phyloP scores from a whole-genome alignment of 1,140 invertebrate species.

The Drosophila ercepeae region DNA sequence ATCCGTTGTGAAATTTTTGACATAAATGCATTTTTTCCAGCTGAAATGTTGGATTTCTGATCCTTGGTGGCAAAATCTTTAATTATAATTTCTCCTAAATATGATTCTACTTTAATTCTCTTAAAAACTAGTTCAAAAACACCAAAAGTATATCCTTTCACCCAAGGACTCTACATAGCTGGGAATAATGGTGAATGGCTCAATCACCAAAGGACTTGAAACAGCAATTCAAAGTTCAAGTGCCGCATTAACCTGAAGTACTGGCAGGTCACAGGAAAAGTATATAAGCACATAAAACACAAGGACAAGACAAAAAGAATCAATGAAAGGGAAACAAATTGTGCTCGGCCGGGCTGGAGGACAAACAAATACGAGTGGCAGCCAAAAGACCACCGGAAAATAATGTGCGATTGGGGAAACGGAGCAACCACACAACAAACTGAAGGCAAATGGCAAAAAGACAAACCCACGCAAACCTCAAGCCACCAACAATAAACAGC shows the following conservation, averaged over 20 bases:
- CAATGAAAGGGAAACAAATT: constrained; percentile 58
- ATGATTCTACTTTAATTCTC: not conserved
- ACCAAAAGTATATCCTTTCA: not conserved
- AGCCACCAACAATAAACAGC: constrained; percentile 38
- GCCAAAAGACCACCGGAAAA: constrained; percentile 53
- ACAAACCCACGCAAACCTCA: constrained; percentile 43
- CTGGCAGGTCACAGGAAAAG: constrained; percentile 25
- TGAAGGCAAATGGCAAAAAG: constrained; percentile 43
- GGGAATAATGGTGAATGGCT: constrained; percentile 4
- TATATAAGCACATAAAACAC: constrained; percentile 6
- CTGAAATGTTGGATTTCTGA: too few relatives aligned
- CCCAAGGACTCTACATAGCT: not conserved
- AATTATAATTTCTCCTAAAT: not conserved
- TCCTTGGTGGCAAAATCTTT: too few relatives aligned
- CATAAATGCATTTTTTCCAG: not conserved
- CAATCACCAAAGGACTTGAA: constrained; percentile 35
- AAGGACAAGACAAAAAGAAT: constrained; percentile 28
- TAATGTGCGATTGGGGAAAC: constrained; percentile 48
- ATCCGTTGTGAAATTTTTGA: not conserved
- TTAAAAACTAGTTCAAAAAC: not conserved
- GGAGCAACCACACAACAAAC: constrained; percentile 31
- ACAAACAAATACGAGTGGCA: constrained; percentile 57
- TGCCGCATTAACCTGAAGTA: constrained; percentile 44
- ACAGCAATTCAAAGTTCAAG: constrained; percentile 47
- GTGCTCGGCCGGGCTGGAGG: constrained; percentile 35